A percentile compares a stretch with the other conserved stretches of the same genome.
These are phyloP conservation scores for Poicephalus gulielmi DNA, from an alignment of 2,113 vertebrate species.

Conservation along the genomic window DNA sequence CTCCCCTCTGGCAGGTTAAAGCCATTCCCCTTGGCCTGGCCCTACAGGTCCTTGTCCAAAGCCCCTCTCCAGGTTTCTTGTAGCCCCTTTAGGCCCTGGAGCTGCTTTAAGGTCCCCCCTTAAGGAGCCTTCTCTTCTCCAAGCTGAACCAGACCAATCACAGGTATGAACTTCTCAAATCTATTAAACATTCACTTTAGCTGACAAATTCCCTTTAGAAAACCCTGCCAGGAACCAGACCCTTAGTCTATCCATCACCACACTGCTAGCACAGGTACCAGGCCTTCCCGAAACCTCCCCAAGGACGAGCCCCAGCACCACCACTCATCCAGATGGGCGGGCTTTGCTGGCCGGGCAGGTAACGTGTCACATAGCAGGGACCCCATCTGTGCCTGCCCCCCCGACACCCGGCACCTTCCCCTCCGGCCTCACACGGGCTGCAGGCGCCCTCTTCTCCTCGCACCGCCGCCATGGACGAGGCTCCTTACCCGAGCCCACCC, in stretches of 20 bases:
- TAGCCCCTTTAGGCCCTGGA: background rate
- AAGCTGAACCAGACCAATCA: background rate
- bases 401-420: too few species aligned
- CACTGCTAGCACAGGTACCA: rapidly evolving
- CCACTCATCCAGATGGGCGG: rapidly evolving
- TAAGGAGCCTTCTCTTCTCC: background rate
- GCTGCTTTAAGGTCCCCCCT: background rate
- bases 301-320: background rate
- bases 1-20: too few species aligned
- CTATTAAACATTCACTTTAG: rapidly evolving
- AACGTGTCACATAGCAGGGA: too few species aligned
- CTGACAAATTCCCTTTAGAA: too few species aligned
- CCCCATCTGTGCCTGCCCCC: rapidly evolving
- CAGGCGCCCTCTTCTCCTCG: background rate
- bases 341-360: rapidly evolving
- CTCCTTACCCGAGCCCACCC: background rate
- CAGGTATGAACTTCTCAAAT: rapidly evolving
- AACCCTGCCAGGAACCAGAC: rapidly evolving
- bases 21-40: too few species aligned
- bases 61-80: too few species aligned
- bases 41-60: too few species aligned
- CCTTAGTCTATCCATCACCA: rapidly evolving
- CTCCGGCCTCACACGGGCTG: too few species aligned
- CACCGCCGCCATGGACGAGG: background rate
- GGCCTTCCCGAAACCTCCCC: background rate